Evolutionary conservation across 2,797 vertebrate species (phyloP).

Genomic region (Erpetoichthys calabaricus): DNA sequence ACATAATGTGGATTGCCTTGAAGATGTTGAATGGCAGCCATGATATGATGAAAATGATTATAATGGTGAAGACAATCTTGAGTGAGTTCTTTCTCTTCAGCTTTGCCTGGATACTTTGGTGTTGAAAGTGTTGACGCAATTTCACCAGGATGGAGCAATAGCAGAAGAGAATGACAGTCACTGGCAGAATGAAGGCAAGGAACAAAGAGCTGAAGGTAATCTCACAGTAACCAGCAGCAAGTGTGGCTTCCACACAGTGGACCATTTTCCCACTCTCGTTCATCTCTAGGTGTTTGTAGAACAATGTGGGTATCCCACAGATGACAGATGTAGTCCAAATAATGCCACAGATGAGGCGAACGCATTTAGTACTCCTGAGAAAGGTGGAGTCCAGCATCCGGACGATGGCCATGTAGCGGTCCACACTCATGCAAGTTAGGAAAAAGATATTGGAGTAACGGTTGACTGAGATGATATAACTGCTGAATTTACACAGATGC

Average conservation of each 20-base stretch:
- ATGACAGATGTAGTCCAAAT: constrained; percentile 55
- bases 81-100: constrained; percentile 51
- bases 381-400: constrained; percentile 46
- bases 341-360: constrained; percentile 29
- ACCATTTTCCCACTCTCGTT: accelerated
- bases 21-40: constrained; percentile 71
- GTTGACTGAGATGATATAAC: constrained; percentile 61
- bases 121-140: constrained; percentile 41
- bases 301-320: constrained; percentile 48
- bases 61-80: constrained; percentile 63
- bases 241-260: constrained; percentile 37
- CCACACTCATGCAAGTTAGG: constrained; percentile 70
- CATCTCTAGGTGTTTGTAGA: constrained; percentile 31
- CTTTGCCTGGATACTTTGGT: constrained; percentile 14
- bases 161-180: constrained; percentile 54
- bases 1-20: constrained; percentile 38
- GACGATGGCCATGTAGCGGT: constrained; percentile 70
- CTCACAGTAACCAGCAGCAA: constrained; percentile 28
- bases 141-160: constrained; percentile 55
- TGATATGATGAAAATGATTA: constrained; percentile 58
- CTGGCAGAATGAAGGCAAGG: constrained; percentile 58
- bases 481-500: constrained; percentile 61
- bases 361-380: constrained; percentile 37
- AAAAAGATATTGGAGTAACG: constrained; percentile 75
- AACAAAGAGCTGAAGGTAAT: constrained; percentile 44